Conservation (phyloP, 2,888 invertebrate species). For the Metalampra italica region DNA sequence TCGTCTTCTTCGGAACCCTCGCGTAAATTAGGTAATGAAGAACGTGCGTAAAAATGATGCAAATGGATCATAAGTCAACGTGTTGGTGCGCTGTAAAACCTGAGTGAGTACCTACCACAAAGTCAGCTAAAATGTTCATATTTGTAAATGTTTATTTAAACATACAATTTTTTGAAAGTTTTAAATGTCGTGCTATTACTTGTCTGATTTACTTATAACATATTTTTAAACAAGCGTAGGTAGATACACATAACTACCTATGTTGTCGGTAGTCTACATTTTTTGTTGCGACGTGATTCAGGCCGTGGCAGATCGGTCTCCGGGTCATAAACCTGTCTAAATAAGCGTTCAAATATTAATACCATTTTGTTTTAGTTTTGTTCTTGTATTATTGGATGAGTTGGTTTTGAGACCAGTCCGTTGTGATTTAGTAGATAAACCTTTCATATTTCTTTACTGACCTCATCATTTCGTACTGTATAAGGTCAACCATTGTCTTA, state of each 20-base stretch:
- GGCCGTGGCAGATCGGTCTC: conserved; percentile 42
- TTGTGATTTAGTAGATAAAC: too few species aligned
- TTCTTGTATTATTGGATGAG: neutral
- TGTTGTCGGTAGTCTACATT: conserved; percentile 13
- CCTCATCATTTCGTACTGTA: too few species aligned
- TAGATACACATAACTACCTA: too few species aligned
- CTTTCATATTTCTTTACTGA: too few species aligned
- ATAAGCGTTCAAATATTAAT: conserved; percentile 9
- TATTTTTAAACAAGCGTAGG: too few species aligned
- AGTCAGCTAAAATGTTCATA: neutral
- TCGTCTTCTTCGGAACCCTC: conserved; percentile 50
- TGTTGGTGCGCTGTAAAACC: conserved; percentile 36
- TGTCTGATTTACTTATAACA: too few species aligned
- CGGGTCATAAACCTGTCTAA: conserved; percentile 48
- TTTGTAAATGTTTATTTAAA: too few species aligned
- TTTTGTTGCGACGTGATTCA: conserved; percentile 46
- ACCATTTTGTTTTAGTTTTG: conserved; percentile 3
- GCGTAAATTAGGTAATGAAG: conserved; percentile 68
- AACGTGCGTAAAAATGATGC: conserved; percentile 41
- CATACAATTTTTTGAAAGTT: too few species aligned
- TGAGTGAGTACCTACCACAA: conserved; percentile 8
- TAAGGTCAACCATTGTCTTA: too few species aligned
- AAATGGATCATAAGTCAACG: conserved; percentile 39
- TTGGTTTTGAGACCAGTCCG: too few species aligned
- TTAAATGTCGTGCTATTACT: too few species aligned